Conservation (phyloP, 2,113 vertebrate species). For the Pangasianodon hypophthalmus region DNA sequence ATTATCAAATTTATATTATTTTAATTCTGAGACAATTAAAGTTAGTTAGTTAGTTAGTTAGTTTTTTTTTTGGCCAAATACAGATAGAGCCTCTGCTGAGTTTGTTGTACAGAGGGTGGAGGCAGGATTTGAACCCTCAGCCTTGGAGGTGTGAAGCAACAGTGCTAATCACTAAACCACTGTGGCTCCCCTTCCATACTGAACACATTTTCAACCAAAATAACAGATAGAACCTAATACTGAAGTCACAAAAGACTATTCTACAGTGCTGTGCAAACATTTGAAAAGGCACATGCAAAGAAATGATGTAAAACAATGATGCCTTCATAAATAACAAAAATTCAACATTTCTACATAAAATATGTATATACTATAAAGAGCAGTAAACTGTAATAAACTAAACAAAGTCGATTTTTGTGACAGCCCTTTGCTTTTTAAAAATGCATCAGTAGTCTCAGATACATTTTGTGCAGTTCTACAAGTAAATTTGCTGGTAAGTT, state of each 20-base stretch:
- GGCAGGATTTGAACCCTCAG: too few relatives aligned
- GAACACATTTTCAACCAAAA: not conserved
- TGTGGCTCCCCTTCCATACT: too few relatives aligned
- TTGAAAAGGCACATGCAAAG: not conserved
- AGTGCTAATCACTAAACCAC: too few relatives aligned
- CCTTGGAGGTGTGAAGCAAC: too few relatives aligned
- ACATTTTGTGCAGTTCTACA: too few relatives aligned
- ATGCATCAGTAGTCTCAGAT: not conserved
- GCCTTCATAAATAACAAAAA: not conserved
- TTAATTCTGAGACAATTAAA: not conserved
- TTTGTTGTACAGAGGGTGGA: too few relatives aligned
- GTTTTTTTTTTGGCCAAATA: too few relatives aligned
- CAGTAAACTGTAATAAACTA: not conserved
- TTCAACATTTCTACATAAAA: not conserved
- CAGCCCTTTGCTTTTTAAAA: not conserved
- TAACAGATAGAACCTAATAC: not conserved
- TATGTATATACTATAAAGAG: not conserved
- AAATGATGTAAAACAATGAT: not conserved
- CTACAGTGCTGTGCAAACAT: not conserved
- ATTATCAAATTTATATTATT: not conserved
- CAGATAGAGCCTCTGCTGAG: too few relatives aligned
- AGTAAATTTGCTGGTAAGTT: too few relatives aligned
- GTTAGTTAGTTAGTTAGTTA: too few relatives aligned
- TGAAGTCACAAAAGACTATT: not conserved
- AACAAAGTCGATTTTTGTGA: not conserved